phyloP scores from a whole-genome alignment of 2,888 invertebrate genomes.

The Melinaea marsaeus region DNA sequence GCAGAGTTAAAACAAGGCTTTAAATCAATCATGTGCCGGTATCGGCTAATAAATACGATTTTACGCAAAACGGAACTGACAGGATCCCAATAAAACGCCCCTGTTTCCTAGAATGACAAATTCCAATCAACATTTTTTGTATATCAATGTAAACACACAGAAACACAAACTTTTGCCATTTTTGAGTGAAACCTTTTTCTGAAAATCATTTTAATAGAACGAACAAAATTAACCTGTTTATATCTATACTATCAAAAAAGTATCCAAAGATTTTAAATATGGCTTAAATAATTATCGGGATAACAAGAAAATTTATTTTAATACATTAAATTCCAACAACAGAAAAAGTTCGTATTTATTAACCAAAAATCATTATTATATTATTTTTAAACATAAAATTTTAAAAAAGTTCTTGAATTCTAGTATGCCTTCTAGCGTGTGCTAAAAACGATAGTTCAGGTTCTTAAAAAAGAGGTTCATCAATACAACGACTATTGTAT shows the following conservation, averaged over 20 bases:
- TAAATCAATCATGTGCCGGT: slow-evolving; percentile 25
- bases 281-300: no score
- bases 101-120: slow-evolving; percentile 13
- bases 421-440: slow-evolving; percentile 21
- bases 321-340: no score
- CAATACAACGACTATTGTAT: slow-evolving; percentile 14
- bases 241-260: no score
- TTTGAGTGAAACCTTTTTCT: background rate
- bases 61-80: slow-evolving; percentile 17
- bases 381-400: no score
- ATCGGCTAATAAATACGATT: slow-evolving; percentile 23
- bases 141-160: background rate
- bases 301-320: no score
- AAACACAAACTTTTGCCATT: background rate
- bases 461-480: slow-evolving; percentile 21
- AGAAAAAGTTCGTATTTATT: no score
- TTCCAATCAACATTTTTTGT: slow-evolving; percentile 18
- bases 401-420: background rate
- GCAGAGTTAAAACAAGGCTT: slow-evolving; percentile 14
- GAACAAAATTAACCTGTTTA: background rate
- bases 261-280: no score
- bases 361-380: no score
- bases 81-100: slow-evolving; percentile 18
- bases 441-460: slow-evolving; percentile 33
- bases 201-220: background rate